phyloP scores from a whole-genome alignment of 2,797 vertebrate genomes.

The Ptychobarbus kaznakovi region DNA sequence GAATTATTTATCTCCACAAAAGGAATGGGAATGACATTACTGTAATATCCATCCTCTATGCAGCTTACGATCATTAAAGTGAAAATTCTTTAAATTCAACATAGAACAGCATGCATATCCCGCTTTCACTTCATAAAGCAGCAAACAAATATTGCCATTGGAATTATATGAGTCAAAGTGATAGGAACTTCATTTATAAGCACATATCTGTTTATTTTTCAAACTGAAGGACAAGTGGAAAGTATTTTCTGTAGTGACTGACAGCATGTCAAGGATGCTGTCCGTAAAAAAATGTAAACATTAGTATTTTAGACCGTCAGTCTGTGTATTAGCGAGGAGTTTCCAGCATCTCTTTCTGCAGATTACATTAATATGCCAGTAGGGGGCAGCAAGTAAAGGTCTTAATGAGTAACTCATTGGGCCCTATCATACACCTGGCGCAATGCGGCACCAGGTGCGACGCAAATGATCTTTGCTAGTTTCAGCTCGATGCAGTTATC shows the following conservation, averaged over 20 bases:
- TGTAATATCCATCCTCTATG: not conserved
- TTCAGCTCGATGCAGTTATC: no score
- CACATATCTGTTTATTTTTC: not conserved
- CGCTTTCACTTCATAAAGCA: not conserved
- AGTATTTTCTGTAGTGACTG: not conserved
- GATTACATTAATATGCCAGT: not conserved
- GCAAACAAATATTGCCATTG: not conserved
- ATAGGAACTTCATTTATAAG: not conserved
- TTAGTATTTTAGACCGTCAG: not conserved
- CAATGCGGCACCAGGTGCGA: no score
- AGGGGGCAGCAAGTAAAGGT: not conserved
- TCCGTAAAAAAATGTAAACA: not conserved
- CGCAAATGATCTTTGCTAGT: no score
- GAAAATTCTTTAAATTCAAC: not conserved
- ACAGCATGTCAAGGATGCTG: not conserved
- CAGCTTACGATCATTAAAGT: not conserved
- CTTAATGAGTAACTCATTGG: not conserved
- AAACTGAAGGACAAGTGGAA: slow-evolving; percentile 1
- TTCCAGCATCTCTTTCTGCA: not conserved
- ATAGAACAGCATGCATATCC: no score
- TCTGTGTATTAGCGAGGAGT: not conserved
- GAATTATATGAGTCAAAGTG: not conserved
- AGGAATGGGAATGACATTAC: not conserved
- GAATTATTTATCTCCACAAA: slow-evolving; percentile 32
- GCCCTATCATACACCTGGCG: no score